Conservation (phyloP, 2,797 vertebrate genomes). For the Neosilurus mollespiculum region DNA sequence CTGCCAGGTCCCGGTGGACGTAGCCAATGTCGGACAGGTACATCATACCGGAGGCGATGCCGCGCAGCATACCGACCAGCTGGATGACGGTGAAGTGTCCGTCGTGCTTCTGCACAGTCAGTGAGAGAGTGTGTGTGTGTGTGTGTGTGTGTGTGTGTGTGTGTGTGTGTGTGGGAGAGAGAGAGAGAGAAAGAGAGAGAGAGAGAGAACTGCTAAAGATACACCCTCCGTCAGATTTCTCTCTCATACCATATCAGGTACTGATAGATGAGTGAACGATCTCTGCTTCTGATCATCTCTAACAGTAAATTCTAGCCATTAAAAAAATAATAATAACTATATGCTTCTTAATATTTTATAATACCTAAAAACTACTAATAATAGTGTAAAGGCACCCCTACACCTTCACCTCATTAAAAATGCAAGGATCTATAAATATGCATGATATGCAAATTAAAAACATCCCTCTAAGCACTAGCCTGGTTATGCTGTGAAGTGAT, state of each 20-base stretch:
- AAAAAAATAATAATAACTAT: neutral
- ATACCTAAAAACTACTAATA: neutral
- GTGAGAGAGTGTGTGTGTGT: neutral
- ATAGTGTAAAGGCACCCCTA: neutral
- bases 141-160: no score
- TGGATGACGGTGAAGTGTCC: conserved; percentile 78
- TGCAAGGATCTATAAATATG: conserved; percentile 10
- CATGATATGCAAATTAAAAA: neutral
- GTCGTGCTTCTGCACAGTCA: conserved; percentile 67
- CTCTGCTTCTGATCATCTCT: neutral
- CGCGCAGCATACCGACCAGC: conserved; percentile 77
- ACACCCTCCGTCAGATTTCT: neutral
- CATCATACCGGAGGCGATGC: conserved; percentile 81
- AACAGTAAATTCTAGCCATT: neutral
- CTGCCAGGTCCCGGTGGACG: conserved; percentile 93
- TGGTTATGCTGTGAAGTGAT: neutral
- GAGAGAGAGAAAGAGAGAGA: neutral
- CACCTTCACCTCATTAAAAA: conserved; percentile 1
- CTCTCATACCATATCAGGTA: neutral
- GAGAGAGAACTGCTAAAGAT: neutral
- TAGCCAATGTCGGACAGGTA: conserved; percentile 98
- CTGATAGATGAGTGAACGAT: neutral
- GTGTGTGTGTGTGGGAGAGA: neutral
- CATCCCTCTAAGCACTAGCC: neutral
- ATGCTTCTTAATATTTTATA: neutral